Base-by-base conservation (phyloP, 2,113 vertebrate species). In the Chlorocebus sabaeus region DNA sequence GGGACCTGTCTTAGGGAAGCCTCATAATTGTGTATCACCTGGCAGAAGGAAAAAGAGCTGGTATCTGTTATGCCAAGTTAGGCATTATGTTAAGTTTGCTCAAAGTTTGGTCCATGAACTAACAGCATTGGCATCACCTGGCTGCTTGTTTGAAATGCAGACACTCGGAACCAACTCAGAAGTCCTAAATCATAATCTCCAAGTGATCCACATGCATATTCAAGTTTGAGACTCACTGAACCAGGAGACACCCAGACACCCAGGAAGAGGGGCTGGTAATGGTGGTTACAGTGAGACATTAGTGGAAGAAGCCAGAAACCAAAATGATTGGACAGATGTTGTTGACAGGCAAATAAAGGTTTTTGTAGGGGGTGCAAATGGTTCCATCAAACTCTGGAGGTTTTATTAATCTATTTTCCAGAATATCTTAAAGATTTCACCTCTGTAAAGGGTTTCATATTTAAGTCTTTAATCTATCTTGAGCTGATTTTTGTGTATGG, bases 321-420 rank as follows among this genome's bases (percentile, higher is more conserved):
- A 72, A 35, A 97, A 55, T 57, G 22, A 85, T 3, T 72, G 22
- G 76, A 20, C 12, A 75, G 35, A 55, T 81, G 10, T 14, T 22
- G 6, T 43, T 72, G 72, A 61, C 50, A 73, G 59, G 38, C 35
- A 52, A 61, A 67, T 8, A 40, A 45, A 48, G 27, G 13, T 61
- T 73, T 89, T 85, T 40, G 2, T 68, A 50, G 17, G 45, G 6
- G 25, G 43, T 22, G 7, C 13, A 6, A 8, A 30, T 75, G 8
- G 20, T 80, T 90, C 64, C 18, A 23, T 25, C 32, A 89, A 35
- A 64, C 52, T 30, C 80, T 80, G 86, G 68, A 81, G 55, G 55
- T 30, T 67, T 75, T 93, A 81, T 97, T 90, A 55, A 81, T 82
- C 57, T 76, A 25, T 76, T 72, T 20, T 43, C 45, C 73, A 93